Conservation (phyloP, 2,888 invertebrate genomes). For the Lamellibrachia columna region DNA sequence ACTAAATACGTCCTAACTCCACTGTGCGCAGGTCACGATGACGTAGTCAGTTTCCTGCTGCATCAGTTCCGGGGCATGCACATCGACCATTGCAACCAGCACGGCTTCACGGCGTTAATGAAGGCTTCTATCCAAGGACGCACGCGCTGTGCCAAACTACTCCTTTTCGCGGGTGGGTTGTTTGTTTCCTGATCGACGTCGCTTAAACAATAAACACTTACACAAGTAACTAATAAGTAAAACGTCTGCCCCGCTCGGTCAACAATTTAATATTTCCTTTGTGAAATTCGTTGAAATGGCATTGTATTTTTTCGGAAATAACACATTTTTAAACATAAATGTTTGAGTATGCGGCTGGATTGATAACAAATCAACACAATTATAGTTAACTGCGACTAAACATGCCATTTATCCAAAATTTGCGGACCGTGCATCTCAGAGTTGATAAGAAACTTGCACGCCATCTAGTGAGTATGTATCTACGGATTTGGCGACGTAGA, state of each 20-base stretch:
- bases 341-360: too few species aligned
- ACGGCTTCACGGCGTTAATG: constrained; percentile 77
- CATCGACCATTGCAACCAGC: constrained; percentile 76
- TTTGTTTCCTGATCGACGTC: neutral
- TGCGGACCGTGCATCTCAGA: neutral
- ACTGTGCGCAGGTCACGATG: constrained; percentile 73
- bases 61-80: constrained; percentile 75
- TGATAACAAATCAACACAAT: too few species aligned
- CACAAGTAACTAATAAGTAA: too few species aligned
- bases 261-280: too few species aligned
- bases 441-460: neutral
- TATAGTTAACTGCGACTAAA: neutral
- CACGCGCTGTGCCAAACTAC: constrained; percentile 77
- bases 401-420: neutral
- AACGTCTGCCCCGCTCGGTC: too few species aligned
- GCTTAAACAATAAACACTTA: neutral
- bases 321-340: too few species aligned
- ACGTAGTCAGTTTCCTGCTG: constrained; percentile 76
- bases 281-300: too few species aligned
- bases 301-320: too few species aligned
- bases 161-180: constrained; percentile 76
- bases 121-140: constrained; percentile 81
- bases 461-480: neutral
- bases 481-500: neutral
- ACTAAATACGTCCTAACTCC: neutral